Base-by-base conservation (phyloP, 2,797 vertebrate genomes). In the Muscicapa comitata region DNA sequence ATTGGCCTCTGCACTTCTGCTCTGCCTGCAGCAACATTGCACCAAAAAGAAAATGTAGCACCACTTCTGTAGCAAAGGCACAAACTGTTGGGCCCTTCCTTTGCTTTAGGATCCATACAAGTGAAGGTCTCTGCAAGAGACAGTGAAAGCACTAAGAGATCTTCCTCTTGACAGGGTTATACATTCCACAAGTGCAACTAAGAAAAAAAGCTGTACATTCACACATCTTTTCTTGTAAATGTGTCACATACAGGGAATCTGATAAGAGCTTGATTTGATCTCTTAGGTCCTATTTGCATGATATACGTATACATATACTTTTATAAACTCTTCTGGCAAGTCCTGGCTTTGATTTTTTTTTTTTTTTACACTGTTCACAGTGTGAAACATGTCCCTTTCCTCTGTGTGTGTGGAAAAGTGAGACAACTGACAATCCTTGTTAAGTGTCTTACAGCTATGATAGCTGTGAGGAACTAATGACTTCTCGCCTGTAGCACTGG, bases 401-500 rank as follows among this genome's bases (percentile, higher is more conserved):
- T 48, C 55, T 68, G 8, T 19, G 26, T 74, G 28, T 65, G 12
- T 65, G 13, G 38, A 67, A 63, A 81, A 83, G 35, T 72, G 29
- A 78, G 31, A 83, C 17, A 71, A 74, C 71, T 84, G 72, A 59
- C 48, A 71, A 14, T 43, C n/a, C 18, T 62, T 51, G 47, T 37
- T 57, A n/a, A 78, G 42, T 43, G 29, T 47, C 62, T 91, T 87
- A 75, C 62, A 88, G 50, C 20, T 74, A 21, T 53, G 54, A 88
- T 58, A 93, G 33, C 66, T 91, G 70, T 78, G 77, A 91, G 31
- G 29, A 84, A 17, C 62, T 68, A 96, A 88, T 91, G 88, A 65
- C 54, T 88, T 90, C 55, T 65, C 92, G 88, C 70, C 73, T 84
- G 48, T 40, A 80, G 28, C 13, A 3, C 33, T 65, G 40, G 24